Base-by-base conservation (phyloP, 92 coral and sea anemone species). In the Zoanthus gigantus region DNA sequence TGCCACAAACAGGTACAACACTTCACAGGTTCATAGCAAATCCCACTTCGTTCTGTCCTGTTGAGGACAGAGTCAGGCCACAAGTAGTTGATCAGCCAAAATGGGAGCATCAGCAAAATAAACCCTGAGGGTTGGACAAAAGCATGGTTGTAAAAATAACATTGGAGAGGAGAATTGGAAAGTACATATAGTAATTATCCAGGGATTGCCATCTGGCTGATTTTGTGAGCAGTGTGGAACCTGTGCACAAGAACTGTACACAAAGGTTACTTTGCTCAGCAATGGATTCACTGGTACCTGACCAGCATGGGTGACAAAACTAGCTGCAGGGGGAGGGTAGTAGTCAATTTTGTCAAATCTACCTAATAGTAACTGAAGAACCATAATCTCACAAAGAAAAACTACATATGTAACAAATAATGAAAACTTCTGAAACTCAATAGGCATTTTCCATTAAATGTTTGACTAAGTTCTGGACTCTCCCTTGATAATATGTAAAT, bases 1-100 rank as follows among this genome's bases (percentile, higher is more conserved):
- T 96, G 99, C 99, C 99, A 96, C 73, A 96, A 84, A 76, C 99
- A 96, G 1, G 99, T 96, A 72, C 99, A 96, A 74, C 99, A 96
- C 87, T 96, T 96, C 46, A 96, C 99, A 5, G 98, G 99, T 57
- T 96, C 99, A 74, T 96, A 96, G 65, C 99, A 96, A 14, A 95
- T 88, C 31, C 99, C 99, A 56, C 99, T 88, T 29, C 99, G 77
- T 54, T 96, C 99, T 44, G 95, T 91, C 63, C 99, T 89, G 91
- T 94, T 95, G 69, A 96, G 92, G 28, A 96, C 99, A 53, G 99
- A 96, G 77, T 96, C 98, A 17, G 99, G 99, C 94, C 98, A 96
- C 65, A 96, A 89, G 66, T 96, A 96, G 86, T 96, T 96, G 32
- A 95, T 88, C 87, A 96, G 74, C 99, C 99, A 96, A 74, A 96